phyloP scores from a whole-genome alignment of 2,797 vertebrate genomes.

The Gastrophryne carolinensis region DNA sequence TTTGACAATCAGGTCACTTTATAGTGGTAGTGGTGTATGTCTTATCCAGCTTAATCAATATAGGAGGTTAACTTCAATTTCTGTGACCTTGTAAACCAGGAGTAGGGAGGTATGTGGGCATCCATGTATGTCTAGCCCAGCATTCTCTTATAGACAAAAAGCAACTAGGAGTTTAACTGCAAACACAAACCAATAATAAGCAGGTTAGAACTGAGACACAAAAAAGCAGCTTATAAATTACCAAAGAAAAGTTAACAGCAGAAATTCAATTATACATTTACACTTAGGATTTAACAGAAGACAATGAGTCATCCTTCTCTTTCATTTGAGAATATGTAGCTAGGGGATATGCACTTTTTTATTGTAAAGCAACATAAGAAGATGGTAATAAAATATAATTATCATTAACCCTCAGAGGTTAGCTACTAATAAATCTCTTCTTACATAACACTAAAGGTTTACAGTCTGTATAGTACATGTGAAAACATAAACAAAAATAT shows the following conservation, averaged over 20 bases:
- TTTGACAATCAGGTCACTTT: no score
- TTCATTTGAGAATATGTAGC: conserved; percentile 32
- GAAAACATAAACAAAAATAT: no score
- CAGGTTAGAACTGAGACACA: conserved; percentile 7
- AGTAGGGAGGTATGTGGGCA: no score
- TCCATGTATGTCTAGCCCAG: no score
- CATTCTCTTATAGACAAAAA: no score
- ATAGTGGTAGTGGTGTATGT: no score
- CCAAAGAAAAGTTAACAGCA: conserved; percentile 49
- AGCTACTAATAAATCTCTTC: not conserved
- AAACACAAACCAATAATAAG: not conserved
- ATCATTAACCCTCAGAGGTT: conserved; percentile 13
- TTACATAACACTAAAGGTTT: not conserved
- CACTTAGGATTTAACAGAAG: conserved; percentile 44
- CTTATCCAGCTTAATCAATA: no score
- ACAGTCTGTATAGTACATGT: not conserved
- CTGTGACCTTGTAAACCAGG: no score
- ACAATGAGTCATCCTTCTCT: conserved; percentile 43
- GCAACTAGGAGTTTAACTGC: no score
- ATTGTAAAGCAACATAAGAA: conserved; percentile 33
- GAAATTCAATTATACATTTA: conserved; percentile 51
- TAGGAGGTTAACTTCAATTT: no score
- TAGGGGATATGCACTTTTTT: conserved; percentile 37
- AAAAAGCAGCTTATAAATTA: conserved; percentile 41
- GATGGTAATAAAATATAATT: conserved; percentile 19